phyloP scores from a whole-genome alignment of 2,888 invertebrate genomes.

The Omphaloscelis lunosa region DNA sequence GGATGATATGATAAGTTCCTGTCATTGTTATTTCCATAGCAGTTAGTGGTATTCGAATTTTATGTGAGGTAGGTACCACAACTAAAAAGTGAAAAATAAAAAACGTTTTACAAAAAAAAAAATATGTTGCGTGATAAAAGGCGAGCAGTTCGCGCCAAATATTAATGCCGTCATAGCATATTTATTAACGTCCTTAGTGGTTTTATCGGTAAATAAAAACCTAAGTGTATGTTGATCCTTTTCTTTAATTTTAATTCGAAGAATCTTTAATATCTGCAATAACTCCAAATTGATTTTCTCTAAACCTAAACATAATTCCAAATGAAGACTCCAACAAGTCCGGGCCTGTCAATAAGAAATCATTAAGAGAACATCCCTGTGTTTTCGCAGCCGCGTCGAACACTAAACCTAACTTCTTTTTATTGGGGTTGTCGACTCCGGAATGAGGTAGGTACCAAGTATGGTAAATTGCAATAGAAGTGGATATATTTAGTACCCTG shows the following conservation, averaged over 20 bases:
- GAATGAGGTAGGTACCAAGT: conserved; percentile 4
- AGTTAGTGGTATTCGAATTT: too few species aligned
- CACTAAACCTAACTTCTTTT: background rate
- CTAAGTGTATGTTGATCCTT: conserved; percentile 5
- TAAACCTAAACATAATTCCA: conserved; percentile 8
- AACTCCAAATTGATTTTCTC: background rate
- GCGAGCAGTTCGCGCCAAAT: conserved; percentile 6
- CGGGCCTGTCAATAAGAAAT: too few species aligned
- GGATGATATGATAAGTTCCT: too few species aligned
- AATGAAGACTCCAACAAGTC: background rate
- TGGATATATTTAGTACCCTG: too few species aligned
- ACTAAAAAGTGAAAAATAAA: too few species aligned
- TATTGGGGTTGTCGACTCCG: conserved; percentile 2
- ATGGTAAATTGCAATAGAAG: too few species aligned
- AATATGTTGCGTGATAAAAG: conserved; percentile 4
- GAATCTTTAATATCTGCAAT: background rate
- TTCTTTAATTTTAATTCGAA: background rate
- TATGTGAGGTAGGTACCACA: too few species aligned
- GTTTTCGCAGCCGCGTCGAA: conserved; percentile 4
- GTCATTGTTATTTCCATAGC: too few species aligned
- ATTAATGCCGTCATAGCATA: conserved; percentile 1
- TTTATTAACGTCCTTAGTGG: background rate
- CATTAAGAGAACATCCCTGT: too few species aligned
- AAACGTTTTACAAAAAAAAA: too few species aligned
- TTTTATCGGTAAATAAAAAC: background rate